phyloP scores from a whole-genome alignment of 2,113 vertebrate genomes.

The Ochotona curzoniae region DNA sequence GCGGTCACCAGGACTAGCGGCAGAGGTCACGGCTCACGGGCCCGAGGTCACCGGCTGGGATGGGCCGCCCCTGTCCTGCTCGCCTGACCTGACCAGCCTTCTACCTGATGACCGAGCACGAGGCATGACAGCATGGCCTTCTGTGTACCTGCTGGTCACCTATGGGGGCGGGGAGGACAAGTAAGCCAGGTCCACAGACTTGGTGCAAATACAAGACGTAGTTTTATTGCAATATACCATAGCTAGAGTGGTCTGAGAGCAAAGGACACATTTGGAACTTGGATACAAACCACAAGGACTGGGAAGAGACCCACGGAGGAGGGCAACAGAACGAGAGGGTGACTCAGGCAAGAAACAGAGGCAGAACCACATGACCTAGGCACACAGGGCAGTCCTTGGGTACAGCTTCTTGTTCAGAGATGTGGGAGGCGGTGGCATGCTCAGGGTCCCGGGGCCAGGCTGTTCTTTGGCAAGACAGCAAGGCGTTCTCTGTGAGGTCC shows the following conservation, averaged over 20 bases:
- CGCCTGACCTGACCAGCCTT: too few relatives aligned
- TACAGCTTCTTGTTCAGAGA: too few relatives aligned
- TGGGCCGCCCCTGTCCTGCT: too few relatives aligned
- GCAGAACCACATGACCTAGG: slow-evolving; percentile 88
- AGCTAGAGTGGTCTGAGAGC: slow-evolving; percentile 91
- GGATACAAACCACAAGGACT: slow-evolving; percentile 84
- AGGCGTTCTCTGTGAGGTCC: slow-evolving; percentile 23
- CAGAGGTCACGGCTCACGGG: too few relatives aligned
- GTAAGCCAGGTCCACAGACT: slow-evolving; percentile 85
- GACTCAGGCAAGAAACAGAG: slow-evolving; percentile 73
- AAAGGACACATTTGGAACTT: slow-evolving; percentile 87
- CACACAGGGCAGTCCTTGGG: slow-evolving; percentile 61
- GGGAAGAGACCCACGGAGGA: slow-evolving; percentile 76
- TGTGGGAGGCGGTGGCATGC: too few relatives aligned
- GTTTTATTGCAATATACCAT: slow-evolving; percentile 91
- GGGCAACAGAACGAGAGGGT: slow-evolving; percentile 60
- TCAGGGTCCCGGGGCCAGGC: slow-evolving; percentile 40
- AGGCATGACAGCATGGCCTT: too few relatives aligned
- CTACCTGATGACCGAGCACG: too few relatives aligned
- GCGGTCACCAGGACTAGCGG: too few relatives aligned
- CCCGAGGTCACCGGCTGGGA: too few relatives aligned
- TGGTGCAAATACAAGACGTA: slow-evolving; percentile 90
- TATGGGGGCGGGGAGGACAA: slow-evolving; percentile 82
- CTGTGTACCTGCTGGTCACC: slow-evolving; percentile 85
- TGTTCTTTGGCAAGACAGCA: slow-evolving; percentile 48